A percentile compares a stretch with the other conserved stretches of the same genome.
Evolutionary conservation across 2,797 vertebrate species (phyloP).

Genomic region (Varecia variegata): DNA sequence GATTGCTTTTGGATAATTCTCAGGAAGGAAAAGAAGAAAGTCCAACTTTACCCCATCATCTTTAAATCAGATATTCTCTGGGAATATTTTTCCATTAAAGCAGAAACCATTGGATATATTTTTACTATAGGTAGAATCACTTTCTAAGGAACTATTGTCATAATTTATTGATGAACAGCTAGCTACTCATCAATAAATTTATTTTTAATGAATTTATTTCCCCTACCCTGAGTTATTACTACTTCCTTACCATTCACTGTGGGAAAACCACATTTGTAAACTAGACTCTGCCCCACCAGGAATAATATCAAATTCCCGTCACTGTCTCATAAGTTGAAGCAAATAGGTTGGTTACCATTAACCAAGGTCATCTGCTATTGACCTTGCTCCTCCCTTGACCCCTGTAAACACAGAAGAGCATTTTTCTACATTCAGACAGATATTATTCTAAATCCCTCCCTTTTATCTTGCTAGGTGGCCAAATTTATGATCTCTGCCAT

Average conservation of each 20-base stretch:
- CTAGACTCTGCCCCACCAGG: background rate
- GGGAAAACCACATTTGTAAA: background rate
- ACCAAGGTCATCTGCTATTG: background rate
- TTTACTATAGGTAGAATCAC: background rate
- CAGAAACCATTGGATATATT: background rate
- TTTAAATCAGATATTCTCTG: background rate
- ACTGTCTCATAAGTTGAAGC: background rate
- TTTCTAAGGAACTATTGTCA: background rate
- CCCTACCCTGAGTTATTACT: background rate
- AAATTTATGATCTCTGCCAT: background rate
- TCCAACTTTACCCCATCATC: background rate
- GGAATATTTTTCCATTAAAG: background rate
- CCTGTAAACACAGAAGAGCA: background rate
- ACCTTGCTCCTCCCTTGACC: fast-evolving
- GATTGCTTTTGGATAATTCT: background rate
- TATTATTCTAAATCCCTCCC: background rate
- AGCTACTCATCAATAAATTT: background rate
- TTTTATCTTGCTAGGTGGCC: background rate
- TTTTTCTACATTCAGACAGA: background rate
- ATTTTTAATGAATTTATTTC: background rate
- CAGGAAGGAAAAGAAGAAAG: background rate
- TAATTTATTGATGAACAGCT: background rate
- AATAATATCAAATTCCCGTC: background rate
- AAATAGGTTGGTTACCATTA: background rate
- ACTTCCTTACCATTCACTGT: background rate